Evolutionary conservation across 64 coral and sea anemone genomes (phyloP), one percentile per base, ranked within the genome.

Genomic region (Stylophora pistillata): DNA sequence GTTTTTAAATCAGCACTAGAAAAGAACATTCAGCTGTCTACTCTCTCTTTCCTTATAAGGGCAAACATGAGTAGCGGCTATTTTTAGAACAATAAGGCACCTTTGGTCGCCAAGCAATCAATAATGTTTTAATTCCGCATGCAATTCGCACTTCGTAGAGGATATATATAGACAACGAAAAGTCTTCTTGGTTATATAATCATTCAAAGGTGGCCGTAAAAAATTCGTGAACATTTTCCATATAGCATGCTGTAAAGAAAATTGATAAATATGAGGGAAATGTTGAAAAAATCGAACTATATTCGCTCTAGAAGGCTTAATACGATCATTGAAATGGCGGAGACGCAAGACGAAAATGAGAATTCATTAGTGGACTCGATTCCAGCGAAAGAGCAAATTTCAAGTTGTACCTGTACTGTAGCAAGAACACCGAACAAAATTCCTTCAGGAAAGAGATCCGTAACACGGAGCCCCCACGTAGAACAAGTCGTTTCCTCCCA

Each of bases 81-180:
- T 79, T 79, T 79, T 79, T 13, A 55, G 77, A 58, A 29, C 14
- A 12, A 23, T 59, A 29, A 31, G 56, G 31, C 77, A 27, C 15
- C 30, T 56, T 60, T 79, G 26, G 77, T 79, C 59, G 77, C 77
- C 59, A 79, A 26, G 77, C 77, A 60, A 79, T 79, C 2, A 25
- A 56, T 78, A 56, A 78, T 78, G 56, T 78, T 78, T 56, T 3
- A 78, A 78, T 53, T 53, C 27, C 23, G 23, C 12, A 79, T 32
- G 55, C 56, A 79, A 79, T 16, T 26, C 10, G 23, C 14, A 52
- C 32, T 53, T 76, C 53, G 33, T 76, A 52, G 73, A 58, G 31
- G 28, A 79, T 56, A 79, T 59, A 59, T 17, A 30, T 26, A 16
- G 54, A 56, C 26, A 59, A 14, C 53, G 17, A 56, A 27, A 18